Evolutionary conservation across 2,113 vertebrate genomes (phyloP).

Genomic region (Cavia porcellus): DNA sequence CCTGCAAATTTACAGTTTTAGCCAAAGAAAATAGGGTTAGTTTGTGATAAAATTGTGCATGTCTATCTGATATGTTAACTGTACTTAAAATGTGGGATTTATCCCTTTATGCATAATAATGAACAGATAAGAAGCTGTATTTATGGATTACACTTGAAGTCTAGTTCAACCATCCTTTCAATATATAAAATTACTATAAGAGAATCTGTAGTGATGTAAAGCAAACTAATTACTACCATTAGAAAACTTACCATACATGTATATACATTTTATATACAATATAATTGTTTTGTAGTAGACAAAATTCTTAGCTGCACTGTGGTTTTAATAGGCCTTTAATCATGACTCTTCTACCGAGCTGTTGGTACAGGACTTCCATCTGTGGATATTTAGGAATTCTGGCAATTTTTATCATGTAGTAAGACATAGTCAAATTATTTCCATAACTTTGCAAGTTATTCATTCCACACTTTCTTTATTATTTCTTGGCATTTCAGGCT

Average conservation of each 20-base stretch:
- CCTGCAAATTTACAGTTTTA: constrained; percentile 27
- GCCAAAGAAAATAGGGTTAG: constrained; percentile 61
- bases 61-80: neutral
- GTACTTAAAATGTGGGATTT: constrained; percentile 16
- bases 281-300: constrained; percentile 73
- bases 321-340: constrained; percentile 50
- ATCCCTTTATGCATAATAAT: constrained; percentile 3
- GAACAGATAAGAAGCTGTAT: neutral
- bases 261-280: constrained; percentile 45
- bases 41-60: constrained; percentile 17
- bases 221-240: constrained; percentile 41
- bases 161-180: constrained; percentile 33
- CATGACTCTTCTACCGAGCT: constrained; percentile 38
- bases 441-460: constrained; percentile 83
- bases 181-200: neutral
- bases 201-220: constrained; percentile 52
- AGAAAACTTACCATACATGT: constrained; percentile 57
- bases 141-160: neutral
- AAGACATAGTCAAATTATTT: constrained; percentile 82
- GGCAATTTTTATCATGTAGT: constrained; percentile 79
- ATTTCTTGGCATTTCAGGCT: constrained; percentile 79
- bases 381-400: constrained; percentile 68
- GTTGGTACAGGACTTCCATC: constrained; percentile 67
- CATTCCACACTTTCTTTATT: constrained; percentile 82
- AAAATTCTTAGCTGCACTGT: constrained; percentile 48